Conservation (phyloP, 2,888 invertebrate species). For the Tinea pellionella region DNA sequence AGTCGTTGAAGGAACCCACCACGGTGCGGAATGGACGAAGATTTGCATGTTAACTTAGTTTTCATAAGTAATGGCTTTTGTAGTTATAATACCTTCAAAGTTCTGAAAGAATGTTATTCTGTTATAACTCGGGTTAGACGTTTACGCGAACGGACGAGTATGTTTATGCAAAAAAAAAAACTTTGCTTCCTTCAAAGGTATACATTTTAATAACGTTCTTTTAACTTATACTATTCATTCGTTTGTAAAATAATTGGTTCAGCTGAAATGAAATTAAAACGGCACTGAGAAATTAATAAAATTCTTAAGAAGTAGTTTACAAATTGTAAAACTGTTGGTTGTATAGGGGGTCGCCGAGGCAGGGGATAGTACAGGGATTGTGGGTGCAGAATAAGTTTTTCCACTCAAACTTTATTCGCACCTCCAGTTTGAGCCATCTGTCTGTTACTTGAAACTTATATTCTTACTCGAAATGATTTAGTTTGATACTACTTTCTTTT, state of each 20-base stretch:
- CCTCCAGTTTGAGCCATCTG: constrained; percentile 49
- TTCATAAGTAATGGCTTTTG: constrained; percentile 46
- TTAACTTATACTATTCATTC: too few species aligned
- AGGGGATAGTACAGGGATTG: constrained; percentile 41
- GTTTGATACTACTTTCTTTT: constrained; percentile 53
- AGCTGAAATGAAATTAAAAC: background rate
- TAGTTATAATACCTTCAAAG: constrained; percentile 9
- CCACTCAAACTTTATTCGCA: constrained; percentile 66
- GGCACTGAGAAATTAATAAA: background rate
- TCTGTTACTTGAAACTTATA: constrained; percentile 56
- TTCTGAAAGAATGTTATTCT: background rate
- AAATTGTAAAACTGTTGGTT: constrained; percentile 35
- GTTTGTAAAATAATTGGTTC: background rate
- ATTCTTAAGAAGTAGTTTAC: constrained; percentile 1
- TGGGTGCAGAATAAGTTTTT: constrained; percentile 55
- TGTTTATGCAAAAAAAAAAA: background rate
- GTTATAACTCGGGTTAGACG: background rate
- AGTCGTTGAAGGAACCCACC: constrained; percentile 32
- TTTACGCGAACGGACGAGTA: background rate
- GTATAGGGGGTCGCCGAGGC: constrained; percentile 49
- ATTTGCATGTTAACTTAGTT: constrained; percentile 62
- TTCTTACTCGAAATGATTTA: constrained; percentile 64
- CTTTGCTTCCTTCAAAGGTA: background rate
- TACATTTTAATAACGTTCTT: too few species aligned
- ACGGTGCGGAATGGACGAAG: constrained; percentile 39